Base-by-base conservation (phyloP, 1,140 invertebrate species). In the Campodea augens region DNA sequence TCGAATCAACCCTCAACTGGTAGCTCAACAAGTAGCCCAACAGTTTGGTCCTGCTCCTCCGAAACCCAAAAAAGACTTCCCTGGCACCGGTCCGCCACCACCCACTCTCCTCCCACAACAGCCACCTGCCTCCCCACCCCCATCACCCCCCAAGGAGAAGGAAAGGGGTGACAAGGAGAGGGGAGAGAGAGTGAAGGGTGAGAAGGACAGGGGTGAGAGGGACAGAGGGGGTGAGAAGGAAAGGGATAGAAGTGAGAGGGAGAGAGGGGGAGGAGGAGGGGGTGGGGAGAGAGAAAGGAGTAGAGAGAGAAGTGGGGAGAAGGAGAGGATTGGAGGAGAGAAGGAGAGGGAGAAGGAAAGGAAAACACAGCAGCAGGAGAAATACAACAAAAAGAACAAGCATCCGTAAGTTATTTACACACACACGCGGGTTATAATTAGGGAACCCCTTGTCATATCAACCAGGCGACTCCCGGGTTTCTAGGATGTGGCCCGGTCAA, bases 1-100 rank as follows among this genome's bases (percentile, higher is more conserved):
- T 49, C 73, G 88, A 52, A 78, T 93, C 55, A 95, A 93, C 70
- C 85, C 85, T 21, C 86, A 92, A 60, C 64, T 92, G 54, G 87
- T 88, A 52, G 87, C 88, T n/a, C 86, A 90, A 56, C 87, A 92
- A 68, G 82, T 85, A 42, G 75, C 77, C 43, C 74, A 75, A 57
- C 79, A 84, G 54, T 78, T 77, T 55, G 71, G 73, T 45, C 78
- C 81, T 36, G 66, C 75, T 29, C 64, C 74, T 47, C 64, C 57
- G 44, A 75, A 75, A 47, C 67, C 70, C 15, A 74, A 73, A 45
- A 68, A 32, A 15, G 27, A 32, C n/a, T n/a, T n/a, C n/a, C n/a
- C n/a, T n/a, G n/a, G n/a, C n/a, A n/a, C n/a, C n/a, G n/a, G n/a
- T n/a, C n/a, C n/a, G n/a, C n/a, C n/a, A n/a, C n/a, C n/a, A n/a